phyloP scores from a whole-genome alignment of 2,113 vertebrate genomes.

The Numida meleagris region DNA sequence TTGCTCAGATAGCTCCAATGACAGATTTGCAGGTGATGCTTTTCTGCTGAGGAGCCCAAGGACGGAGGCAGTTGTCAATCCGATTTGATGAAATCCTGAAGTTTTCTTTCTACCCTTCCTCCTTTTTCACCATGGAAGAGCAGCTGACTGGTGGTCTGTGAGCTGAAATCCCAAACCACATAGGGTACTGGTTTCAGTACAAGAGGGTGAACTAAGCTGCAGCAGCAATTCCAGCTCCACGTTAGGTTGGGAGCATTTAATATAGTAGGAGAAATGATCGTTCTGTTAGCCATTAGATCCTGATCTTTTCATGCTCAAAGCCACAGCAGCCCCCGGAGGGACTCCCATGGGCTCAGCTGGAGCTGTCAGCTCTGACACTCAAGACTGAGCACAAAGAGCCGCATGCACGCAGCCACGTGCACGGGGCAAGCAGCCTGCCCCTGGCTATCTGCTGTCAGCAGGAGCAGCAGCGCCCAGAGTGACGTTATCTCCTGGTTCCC shows the following conservation, averaged over 20 bases:
- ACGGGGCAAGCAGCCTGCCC: background rate
- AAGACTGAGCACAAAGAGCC: background rate
- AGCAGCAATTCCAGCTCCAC: too few species aligned
- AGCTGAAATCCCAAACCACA: background rate
- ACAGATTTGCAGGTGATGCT: background rate
- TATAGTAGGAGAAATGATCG: background rate
- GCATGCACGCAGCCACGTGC: fast-evolving
- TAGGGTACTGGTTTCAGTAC: background rate
- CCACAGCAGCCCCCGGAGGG: background rate
- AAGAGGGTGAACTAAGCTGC: background rate
- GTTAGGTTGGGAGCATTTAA: background rate
- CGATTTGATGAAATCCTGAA: background rate
- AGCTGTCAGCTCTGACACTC: background rate
- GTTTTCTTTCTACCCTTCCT: background rate
- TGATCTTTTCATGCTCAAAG: background rate
- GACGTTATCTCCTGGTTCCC: background rate
- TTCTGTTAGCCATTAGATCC: background rate
- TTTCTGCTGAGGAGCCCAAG: background rate
- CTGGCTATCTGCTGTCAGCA: background rate
- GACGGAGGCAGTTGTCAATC: background rate
- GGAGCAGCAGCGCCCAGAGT: background rate
- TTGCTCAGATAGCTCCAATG: background rate
- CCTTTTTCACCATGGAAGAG: background rate
- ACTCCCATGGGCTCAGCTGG: background rate
- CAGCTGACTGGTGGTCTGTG: background rate